These are phyloP conservation scores for Benthosema pterotum DNA, from an alignment of 2,797 vertebrate species.

Conservation along the genomic window DNA sequence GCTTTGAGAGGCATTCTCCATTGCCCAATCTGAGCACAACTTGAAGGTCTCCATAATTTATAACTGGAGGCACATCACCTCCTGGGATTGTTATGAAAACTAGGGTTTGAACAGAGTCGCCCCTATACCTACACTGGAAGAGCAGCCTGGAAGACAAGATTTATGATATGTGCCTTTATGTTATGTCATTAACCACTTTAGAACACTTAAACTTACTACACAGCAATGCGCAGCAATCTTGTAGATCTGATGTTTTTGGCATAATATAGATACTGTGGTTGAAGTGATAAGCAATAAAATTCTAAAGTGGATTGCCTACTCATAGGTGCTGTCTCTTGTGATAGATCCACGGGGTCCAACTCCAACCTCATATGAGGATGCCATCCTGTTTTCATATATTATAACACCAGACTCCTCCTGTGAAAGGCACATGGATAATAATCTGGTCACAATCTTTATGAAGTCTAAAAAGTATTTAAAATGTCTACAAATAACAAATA, in stretches of 20 bases:
- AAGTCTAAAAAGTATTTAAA: too few relatives aligned
- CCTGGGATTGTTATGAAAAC: slow-evolving; percentile 14
- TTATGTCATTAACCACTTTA: too few relatives aligned
- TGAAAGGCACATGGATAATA: slow-evolving; percentile 4
- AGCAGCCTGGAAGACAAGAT: slow-evolving; percentile 55
- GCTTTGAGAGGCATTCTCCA: slow-evolving; percentile 64
- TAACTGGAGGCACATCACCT: slow-evolving; percentile 12
- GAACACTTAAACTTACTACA: too few relatives aligned
- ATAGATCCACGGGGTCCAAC: slow-evolving; percentile 56
- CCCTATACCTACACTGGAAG: slow-evolving; percentile 66
- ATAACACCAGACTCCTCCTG: slow-evolving; percentile 68
- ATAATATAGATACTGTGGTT: neutral
- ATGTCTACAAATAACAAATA: neutral
- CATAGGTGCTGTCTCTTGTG: slow-evolving; percentile 73
- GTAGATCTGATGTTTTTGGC: too few relatives aligned
- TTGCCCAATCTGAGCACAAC: slow-evolving; percentile 68
- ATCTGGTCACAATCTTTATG: too few relatives aligned
- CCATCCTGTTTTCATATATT: slow-evolving; percentile 76
- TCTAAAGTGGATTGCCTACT: slow-evolving; percentile 53
- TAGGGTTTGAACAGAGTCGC: slow-evolving; percentile 38
- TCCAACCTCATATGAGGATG: slow-evolving; percentile 54
- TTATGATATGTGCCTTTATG: neutral
- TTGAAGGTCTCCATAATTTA: slow-evolving; percentile 54
- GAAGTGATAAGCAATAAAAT: neutral
- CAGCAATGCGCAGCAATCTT: too few relatives aligned